These are phyloP conservation scores for Glandiceps talaboti DNA, from an alignment of 53 echinoderm and acorn worm species.

Conservation along the genomic window DNA sequence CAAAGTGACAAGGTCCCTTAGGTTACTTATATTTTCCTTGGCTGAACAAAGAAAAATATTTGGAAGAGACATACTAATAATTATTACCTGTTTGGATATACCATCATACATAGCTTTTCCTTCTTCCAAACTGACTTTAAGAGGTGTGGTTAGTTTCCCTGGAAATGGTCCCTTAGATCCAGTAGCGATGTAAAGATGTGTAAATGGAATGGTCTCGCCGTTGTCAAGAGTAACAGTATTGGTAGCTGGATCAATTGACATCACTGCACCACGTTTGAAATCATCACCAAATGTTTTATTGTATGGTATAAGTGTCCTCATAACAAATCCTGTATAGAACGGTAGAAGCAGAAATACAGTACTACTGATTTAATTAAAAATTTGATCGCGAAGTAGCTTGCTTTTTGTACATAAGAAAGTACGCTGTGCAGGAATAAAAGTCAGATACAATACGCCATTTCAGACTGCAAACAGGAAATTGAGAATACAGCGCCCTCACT, in stretches of 20 bases:
- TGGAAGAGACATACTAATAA: too few species aligned
- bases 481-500: too few species aligned
- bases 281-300: constrained; percentile 3
- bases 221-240: constrained; percentile 5
- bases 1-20: too few species aligned
- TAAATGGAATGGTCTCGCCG: background rate
- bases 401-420: too few species aligned
- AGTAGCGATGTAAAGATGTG: constrained; percentile 4
- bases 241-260: background rate
- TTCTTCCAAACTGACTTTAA: constrained; percentile 16
- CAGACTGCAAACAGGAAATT: too few species aligned
- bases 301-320: constrained; percentile 19
- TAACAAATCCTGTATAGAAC: constrained; percentile 9
- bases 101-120: constrained; percentile 25
- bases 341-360: background rate
- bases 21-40: too few species aligned
- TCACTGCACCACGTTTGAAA: constrained; percentile 11
- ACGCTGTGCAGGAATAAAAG: too few species aligned
- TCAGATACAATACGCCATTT: too few species aligned
- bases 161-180: constrained; percentile 11
- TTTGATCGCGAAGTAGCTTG: too few species aligned
- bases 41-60: too few species aligned
- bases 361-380: too few species aligned
- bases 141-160: background rate
- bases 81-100: constrained; percentile 34